Evolutionary conservation across 2,797 vertebrate genomes (phyloP).

Genomic region (Oreochromis grahami): DNA sequence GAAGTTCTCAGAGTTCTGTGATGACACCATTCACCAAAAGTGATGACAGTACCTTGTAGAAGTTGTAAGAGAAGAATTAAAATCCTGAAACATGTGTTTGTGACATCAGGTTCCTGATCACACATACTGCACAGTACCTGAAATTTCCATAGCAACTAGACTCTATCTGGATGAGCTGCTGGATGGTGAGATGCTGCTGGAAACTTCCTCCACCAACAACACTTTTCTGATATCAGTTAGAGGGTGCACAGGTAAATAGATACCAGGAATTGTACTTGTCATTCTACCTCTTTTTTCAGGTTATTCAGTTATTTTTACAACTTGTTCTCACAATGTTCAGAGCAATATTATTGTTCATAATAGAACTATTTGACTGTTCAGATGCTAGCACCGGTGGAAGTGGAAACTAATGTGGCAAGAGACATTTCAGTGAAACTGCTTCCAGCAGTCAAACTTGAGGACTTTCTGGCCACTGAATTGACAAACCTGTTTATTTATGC

Average conservation of each 20-base stretch:
- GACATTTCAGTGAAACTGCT: not conserved
- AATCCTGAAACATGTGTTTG: not conserved
- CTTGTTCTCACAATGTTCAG: not conserved
- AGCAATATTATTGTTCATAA: not conserved
- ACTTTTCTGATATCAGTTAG: not conserved
- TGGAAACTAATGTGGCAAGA: not conserved
- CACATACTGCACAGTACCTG: not conserved
- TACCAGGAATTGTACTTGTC: not conserved
- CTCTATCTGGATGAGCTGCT: too few species aligned
- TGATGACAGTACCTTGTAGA: not conserved
- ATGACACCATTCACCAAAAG: not conserved
- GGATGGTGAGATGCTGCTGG: not conserved
- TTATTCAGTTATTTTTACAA: not conserved
- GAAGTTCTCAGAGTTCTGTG: conserved; percentile 62
- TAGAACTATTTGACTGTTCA: not conserved
- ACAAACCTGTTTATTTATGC: not conserved
- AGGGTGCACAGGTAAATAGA: not conserved
- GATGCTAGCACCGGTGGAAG: not conserved
- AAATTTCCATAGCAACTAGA: not conserved
- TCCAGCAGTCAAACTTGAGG: not conserved
- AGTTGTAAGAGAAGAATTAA: not conserved
- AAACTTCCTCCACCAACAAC: not conserved
- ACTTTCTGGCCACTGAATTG: not conserved
- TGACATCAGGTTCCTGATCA: not conserved
- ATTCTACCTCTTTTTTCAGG: not conserved